Base-by-base conservation (phyloP, 2,888 invertebrate species). In the Icerya purchasi region DNA sequence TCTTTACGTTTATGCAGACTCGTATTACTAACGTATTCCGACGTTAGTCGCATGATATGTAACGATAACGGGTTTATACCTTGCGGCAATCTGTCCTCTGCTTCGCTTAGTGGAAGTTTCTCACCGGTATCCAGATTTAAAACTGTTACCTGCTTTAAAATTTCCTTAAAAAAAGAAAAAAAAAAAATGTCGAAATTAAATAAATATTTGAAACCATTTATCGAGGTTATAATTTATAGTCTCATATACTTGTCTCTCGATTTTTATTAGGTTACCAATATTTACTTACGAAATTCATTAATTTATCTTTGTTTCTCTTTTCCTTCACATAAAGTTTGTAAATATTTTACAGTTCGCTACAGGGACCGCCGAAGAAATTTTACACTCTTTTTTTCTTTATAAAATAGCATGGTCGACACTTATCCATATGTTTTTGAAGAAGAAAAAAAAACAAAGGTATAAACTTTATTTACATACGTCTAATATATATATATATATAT, bases 11-110 rank as follows among this genome's bases (percentile, higher is more conserved):
- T 79, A 63, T 79, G 78, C 66, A 78, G 71, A 65, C 76, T 78
- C 58, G 75, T 71, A 56, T 79, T 80, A 64, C 82, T 85, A 66
- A 87, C 85, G 71, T 90, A 93, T 73, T 93, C 90, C 0, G 90
- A 88, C 0, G 91, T 91, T 61, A 91, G 75, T 62, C 91, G 77
- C 83, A 94, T 90, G 70, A 96, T 93, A 73, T 96, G 94, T 65
- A 94, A 74, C 21, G 91, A 90, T 61, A 96, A 77, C 2, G 94
- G 96, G 76, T 96, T 94, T 70, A 91, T 84, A 71, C 90, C 86
- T 69, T 85, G 84, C 0, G 90, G 90, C 64, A 90, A 74, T 73
- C 90, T 90, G 70, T 93, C 92, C 70, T 94, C 94, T 1, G 94
- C 93, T 67, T 87, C 84, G 69, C 90, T 92, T 62, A 96, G 75